phyloP scores from a whole-genome alignment of 2,888 invertebrate genomes.

The Cataglyphis rosenhaueri region DNA sequence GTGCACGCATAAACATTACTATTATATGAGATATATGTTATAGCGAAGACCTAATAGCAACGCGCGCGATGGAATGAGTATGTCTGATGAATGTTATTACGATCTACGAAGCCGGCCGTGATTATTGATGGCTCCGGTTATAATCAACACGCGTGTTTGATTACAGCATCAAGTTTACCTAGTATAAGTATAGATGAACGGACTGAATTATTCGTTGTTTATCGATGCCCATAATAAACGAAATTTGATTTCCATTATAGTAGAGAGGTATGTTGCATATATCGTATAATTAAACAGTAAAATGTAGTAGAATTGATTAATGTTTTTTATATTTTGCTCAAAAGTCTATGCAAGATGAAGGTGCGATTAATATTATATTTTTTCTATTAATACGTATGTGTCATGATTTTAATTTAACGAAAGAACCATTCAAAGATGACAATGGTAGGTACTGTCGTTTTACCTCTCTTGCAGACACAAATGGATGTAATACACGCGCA shows the following conservation, averaged over 20 bases:
- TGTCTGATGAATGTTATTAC: constrained; percentile 32
- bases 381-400: not conserved
- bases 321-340: not conserved
- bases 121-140: constrained; percentile 21
- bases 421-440: constrained; percentile 3
- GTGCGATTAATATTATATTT: not conserved
- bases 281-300: not conserved
- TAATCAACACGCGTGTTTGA: constrained; percentile 35
- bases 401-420: constrained; percentile 20
- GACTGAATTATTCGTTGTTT: constrained; percentile 11
- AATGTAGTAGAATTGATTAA: not conserved
- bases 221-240: not conserved
- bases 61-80: not conserved
- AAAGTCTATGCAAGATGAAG: too few species aligned
- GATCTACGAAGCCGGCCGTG: not conserved
- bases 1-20: not conserved
- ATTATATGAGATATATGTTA: constrained; percentile 20
- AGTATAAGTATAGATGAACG: constrained; percentile 10
- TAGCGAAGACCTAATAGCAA: constrained; percentile 1
- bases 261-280: not conserved
- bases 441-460: constrained; percentile 13
- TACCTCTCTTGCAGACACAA: constrained; percentile 49
- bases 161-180: not conserved
- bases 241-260: not conserved
- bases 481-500: constrained; percentile 47